Conservation (phyloP, 1,140 invertebrate genomes). For the Hestina assimilis region DNA sequence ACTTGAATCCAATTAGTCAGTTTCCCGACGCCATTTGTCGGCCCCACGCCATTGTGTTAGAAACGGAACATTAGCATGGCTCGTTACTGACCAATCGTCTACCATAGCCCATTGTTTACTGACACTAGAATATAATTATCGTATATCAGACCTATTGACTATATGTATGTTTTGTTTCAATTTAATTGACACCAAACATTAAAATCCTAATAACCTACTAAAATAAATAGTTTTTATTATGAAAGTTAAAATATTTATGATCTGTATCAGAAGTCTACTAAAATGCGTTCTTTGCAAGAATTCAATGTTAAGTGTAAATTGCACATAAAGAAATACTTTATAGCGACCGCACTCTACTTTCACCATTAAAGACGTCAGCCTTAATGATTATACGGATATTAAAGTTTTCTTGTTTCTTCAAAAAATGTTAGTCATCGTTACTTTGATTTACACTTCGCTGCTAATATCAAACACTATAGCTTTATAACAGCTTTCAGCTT, state of each 20-base stretch:
- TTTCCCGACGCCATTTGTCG: constrained; percentile 9
- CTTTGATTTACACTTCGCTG: constrained; percentile 8
- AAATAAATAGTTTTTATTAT: background rate
- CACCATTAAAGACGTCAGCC: constrained; percentile 27
- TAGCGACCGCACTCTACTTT: constrained; percentile 26
- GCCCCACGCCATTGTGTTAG: constrained; percentile 28
- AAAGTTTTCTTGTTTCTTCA: constrained; percentile 20
- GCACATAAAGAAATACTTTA: constrained; percentile 28
- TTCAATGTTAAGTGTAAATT: constrained; percentile 14
- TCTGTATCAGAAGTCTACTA: background rate
- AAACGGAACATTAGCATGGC: constrained; percentile 25
- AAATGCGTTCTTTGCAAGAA: background rate
- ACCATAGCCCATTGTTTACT: constrained; percentile 7
- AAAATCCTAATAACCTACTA: too few species aligned
- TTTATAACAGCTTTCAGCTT: background rate
- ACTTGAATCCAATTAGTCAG: constrained; percentile 15
- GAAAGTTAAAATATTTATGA: background rate
- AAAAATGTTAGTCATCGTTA: constrained; percentile 16
- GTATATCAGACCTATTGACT: too few species aligned
- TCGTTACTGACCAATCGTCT: constrained; percentile 18
- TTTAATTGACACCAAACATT: too few species aligned
- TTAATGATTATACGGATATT: constrained; percentile 32
- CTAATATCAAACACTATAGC: background rate
- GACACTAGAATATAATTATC: background rate
- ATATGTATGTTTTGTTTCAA: too few species aligned